phyloP scores from a whole-genome alignment of 2,888 invertebrate species.

The Metacarcinus magister region DNA sequence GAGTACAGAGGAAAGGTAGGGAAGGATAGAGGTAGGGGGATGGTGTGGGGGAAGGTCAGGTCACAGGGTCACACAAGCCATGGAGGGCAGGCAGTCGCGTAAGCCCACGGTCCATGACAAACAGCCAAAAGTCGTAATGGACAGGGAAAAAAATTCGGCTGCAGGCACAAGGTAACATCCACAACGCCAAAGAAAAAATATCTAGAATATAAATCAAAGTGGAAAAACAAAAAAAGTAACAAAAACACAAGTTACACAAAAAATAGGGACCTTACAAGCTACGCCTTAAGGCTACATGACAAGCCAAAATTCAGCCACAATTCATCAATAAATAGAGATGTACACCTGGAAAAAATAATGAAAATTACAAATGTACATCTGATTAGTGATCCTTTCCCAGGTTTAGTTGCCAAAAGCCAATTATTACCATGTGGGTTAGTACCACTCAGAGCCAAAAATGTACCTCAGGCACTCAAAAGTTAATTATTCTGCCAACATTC shows the following conservation, averaged over 20 bases:
- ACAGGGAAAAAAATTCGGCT: conserved; percentile 69
- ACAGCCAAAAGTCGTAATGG: conserved; percentile 77
- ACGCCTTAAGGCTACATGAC: conserved; percentile 70
- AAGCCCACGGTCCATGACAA: conserved; percentile 80
- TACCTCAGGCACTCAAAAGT: conserved; percentile 69
- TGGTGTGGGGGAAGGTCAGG: conserved; percentile 42
- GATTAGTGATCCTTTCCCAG: conserved; percentile 75
- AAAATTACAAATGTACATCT: conserved; percentile 63
- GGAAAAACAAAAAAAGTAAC: conserved; percentile 60
- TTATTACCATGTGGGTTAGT: conserved; percentile 74
- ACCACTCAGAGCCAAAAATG: conserved; percentile 68
- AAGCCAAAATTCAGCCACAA: conserved; percentile 77
- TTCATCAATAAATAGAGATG: conserved; percentile 57
- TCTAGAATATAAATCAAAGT: conserved; percentile 58
- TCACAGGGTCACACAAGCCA: conserved; percentile 73
- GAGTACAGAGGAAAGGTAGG: conserved; percentile 43
- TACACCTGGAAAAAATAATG: conserved; percentile 71
- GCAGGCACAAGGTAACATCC: conserved; percentile 76
- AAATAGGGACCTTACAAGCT: conserved; percentile 74
- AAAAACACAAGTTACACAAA: conserved; percentile 70
- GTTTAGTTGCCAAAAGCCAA: conserved; percentile 73
- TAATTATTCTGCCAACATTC: conserved; percentile 66
- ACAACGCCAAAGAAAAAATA: conserved; percentile 69
- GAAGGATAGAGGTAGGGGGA: conserved; percentile 62
- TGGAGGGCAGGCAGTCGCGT: conserved; percentile 80